A percentile compares a stretch with the other conserved stretches of the same genome.
Evolutionary conservation across 2,113 vertebrate species (phyloP).

Genomic region (Oryctolagus cuniculus): DNA sequence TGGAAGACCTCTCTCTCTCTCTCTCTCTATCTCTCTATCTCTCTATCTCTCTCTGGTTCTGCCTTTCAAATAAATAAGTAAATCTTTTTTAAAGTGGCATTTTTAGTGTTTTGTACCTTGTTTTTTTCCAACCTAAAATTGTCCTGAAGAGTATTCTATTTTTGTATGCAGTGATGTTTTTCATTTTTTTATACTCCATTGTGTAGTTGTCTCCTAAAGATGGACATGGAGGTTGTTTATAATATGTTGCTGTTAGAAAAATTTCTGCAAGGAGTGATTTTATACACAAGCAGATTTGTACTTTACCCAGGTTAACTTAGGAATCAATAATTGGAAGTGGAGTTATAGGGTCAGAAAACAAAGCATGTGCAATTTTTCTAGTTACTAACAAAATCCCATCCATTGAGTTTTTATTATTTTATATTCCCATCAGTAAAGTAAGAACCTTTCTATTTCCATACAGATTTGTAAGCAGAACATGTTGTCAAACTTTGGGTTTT

Average conservation of each 20-base stretch:
- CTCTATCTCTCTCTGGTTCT: too few species aligned
- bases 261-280: not conserved
- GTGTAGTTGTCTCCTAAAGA: not conserved
- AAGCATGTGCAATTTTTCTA: not conserved
- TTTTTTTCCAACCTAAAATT: not conserved
- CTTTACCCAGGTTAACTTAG: not conserved
- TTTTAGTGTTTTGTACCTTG: not conserved
- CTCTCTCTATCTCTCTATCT: too few species aligned
- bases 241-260: conserved; percentile 8
- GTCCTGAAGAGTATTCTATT: not conserved
- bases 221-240: not conserved
- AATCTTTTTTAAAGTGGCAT: not conserved
- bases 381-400: not conserved
- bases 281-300: not conserved
- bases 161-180: not conserved
- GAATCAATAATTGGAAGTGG: not conserved
- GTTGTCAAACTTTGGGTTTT: too few species aligned
- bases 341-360: not conserved
- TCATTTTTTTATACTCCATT: not conserved
- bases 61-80: too few species aligned
- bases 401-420: not conserved
- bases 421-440: not conserved
- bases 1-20: too few species aligned
- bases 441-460: not conserved
- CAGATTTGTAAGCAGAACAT: not conserved